Conservation (phyloP, 1,140 invertebrate species). For the Trichonephila clavipes region DNA sequence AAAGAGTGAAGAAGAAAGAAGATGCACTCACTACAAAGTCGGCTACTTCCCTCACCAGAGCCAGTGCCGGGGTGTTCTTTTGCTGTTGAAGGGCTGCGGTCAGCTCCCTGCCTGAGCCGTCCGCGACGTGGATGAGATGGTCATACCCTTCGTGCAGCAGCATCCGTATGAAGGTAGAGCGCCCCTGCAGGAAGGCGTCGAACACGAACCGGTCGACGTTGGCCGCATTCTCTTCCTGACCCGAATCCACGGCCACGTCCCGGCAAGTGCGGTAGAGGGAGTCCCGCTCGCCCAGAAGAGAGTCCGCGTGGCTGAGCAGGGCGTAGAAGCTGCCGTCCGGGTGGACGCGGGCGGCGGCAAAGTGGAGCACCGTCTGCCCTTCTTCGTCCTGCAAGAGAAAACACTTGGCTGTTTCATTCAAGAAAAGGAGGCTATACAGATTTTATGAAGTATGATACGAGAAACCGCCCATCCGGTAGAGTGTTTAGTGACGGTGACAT, state of each 20-base stretch:
- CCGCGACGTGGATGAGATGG: conserved; percentile 89
- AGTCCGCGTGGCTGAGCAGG: conserved; percentile 88
- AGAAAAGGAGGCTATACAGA: too few species aligned
- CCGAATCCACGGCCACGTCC: conserved; percentile 90
- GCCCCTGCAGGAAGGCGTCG: conserved; percentile 71
- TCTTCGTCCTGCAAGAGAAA: conserved; percentile 87
- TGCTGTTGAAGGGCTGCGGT: conserved; percentile 82
- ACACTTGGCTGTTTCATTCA: too few species aligned
- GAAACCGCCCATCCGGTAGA: too few species aligned
- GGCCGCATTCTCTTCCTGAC: conserved; percentile 88
- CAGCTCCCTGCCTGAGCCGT: conserved; percentile 85
- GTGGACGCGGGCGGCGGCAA: conserved; percentile 89
- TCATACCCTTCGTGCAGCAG: conserved; percentile 92
- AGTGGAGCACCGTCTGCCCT: conserved; percentile 93
- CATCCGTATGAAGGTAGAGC: conserved; percentile 82
- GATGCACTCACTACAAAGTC: conserved; percentile 86
- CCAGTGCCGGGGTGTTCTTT: conserved; percentile 77
- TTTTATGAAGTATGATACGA: too few species aligned
- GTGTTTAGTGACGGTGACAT: too few species aligned
- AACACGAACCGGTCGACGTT: conserved; percentile 85
- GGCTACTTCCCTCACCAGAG: conserved; percentile 86
- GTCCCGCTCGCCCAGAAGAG: conserved; percentile 88
- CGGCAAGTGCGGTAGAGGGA: conserved; percentile 89
- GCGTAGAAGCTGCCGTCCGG: conserved; percentile 88
- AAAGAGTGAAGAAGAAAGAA: not conserved